Evolutionary conservation across 2,113 vertebrate genomes (phyloP).

Genomic region (Ivindomyrus marchei): DNA sequence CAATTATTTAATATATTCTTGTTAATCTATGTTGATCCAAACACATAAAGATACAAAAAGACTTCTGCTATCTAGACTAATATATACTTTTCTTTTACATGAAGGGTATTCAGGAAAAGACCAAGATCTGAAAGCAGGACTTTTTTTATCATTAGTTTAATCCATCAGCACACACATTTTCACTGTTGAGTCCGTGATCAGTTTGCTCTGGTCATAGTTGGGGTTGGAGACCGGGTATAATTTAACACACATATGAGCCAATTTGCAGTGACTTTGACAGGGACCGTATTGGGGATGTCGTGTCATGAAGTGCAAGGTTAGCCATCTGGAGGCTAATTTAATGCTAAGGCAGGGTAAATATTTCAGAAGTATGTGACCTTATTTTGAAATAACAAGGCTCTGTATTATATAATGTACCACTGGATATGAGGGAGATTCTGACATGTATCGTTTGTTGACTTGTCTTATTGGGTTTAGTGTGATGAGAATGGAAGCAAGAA

Average conservation of each 20-base stretch:
- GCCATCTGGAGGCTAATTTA: slow-evolving; percentile 18
- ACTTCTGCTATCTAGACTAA: background rate
- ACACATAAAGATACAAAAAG: background rate
- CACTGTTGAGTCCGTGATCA: background rate
- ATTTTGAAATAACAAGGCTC: background rate
- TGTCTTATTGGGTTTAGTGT: slow-evolving; percentile 32
- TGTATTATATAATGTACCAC: background rate
- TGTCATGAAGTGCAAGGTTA: slow-evolving; percentile 20
- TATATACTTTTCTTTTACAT: background rate
- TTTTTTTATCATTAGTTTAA: background rate
- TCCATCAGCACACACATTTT: background rate
- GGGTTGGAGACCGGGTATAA: background rate
- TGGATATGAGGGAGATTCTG: slow-evolving; percentile 9
- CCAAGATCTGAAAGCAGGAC: background rate
- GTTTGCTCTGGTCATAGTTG: background rate
- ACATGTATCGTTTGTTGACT: slow-evolving; percentile 32
- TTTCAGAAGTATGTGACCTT: background rate
- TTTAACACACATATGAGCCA: slow-evolving; percentile 6
- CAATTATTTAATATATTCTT: background rate
- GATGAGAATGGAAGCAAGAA: slow-evolving; percentile 25
- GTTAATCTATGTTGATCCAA: background rate
- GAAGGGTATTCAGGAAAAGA: background rate
- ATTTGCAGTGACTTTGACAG: slow-evolving; percentile 13
- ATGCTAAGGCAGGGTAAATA: slow-evolving; percentile 12
- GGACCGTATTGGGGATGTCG: background rate